Percentiles rank a stretch among this genome's conserved stretches.
phyloP scores from a whole-genome alignment of 1,140 invertebrate species.

The Hycleus phaleratus region DNA sequence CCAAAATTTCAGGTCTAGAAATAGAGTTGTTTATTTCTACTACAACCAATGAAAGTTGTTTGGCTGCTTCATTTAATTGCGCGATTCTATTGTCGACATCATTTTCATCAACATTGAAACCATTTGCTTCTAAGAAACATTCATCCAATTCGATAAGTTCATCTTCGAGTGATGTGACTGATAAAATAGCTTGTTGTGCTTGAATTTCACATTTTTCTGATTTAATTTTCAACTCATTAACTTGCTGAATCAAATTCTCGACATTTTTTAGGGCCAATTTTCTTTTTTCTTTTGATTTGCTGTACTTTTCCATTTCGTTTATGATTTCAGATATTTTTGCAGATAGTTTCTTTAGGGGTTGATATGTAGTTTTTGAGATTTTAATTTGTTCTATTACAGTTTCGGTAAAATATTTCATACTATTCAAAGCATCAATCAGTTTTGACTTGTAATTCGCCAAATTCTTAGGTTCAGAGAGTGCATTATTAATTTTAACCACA shows the following conservation, averaged over 20 bases:
- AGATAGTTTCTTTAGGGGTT: constrained; percentile 1
- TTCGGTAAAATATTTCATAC: constrained; percentile 1
- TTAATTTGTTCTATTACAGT: background rate
- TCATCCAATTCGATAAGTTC: background rate
- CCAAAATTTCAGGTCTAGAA: constrained; percentile 11
- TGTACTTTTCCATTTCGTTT: background rate
- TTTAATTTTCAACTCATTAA: background rate
- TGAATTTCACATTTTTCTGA: constrained; percentile 3
- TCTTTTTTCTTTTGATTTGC: constrained; percentile 2
- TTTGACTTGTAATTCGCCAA: too few relatives aligned
- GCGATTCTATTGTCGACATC: background rate
- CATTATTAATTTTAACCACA: too few relatives aligned
- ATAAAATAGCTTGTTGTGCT: constrained; percentile 3
- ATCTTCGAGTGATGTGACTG: background rate
- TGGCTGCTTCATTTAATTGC: constrained; percentile 2
- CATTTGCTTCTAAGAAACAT: background rate
- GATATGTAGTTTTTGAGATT: background rate
- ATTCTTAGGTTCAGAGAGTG: too few relatives aligned
- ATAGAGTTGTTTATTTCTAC: background rate
- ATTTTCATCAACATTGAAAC: background rate
- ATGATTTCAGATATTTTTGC: constrained; percentile 1
- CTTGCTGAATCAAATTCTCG: background rate
- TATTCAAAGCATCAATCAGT: background rate
- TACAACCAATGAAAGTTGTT: background rate
- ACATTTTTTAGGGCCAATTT: background rate